Conservation (phyloP, 2,797 vertebrate genomes). For the Spea hammondii region DNA sequence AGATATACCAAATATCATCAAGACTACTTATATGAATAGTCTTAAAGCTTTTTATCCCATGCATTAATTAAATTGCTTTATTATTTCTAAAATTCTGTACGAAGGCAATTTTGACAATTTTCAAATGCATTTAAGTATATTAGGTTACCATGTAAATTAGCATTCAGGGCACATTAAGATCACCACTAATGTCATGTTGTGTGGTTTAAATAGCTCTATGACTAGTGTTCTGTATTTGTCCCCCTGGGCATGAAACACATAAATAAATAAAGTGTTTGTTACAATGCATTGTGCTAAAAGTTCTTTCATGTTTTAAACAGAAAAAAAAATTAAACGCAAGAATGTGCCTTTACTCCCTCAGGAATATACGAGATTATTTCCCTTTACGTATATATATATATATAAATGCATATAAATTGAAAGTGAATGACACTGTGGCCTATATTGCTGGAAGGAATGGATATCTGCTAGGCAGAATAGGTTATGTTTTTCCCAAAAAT, state of each 20-base stretch:
- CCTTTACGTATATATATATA: background rate
- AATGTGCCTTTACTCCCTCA: background rate
- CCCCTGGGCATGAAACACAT: background rate
- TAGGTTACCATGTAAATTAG: background rate
- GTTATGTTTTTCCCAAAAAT: background rate
- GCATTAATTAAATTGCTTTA: background rate
- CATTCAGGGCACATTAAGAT: background rate
- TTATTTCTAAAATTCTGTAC: background rate
- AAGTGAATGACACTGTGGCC: background rate
- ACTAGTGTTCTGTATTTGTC: background rate
- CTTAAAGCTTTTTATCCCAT: background rate
- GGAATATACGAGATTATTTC: background rate
- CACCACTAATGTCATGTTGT: background rate
- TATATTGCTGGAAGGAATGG: background rate
- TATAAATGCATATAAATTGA: background rate
- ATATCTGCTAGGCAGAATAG: background rate
- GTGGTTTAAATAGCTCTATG: background rate
- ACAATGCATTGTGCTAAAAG: background rate
- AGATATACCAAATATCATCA: too few species aligned
- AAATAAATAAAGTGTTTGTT: constrained; percentile 13
- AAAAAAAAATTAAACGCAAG: background rate
- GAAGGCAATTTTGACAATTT: background rate
- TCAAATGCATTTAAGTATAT: background rate
- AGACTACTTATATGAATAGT: too few species aligned
- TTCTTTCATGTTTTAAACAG: background rate